A percentile compares a stretch with the other conserved stretches of the same genome.
Conservation (phyloP, 2,797 vertebrate genomes). For the Pangasius macronema region DNA sequence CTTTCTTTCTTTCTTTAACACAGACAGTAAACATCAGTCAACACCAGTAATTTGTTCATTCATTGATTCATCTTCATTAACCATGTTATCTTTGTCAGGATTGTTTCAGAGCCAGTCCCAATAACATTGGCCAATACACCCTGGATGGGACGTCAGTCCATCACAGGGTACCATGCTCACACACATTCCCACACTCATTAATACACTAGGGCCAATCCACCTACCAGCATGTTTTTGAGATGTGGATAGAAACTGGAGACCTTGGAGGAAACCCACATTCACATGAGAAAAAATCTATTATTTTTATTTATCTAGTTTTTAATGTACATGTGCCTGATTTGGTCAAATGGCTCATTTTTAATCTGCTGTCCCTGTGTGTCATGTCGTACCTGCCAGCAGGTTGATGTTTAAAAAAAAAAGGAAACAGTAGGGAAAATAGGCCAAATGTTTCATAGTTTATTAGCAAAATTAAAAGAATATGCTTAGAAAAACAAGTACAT, state of each 20-base stretch:
- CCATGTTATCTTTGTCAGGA: background rate
- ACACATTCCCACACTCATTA: background rate
- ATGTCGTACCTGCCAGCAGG: background rate
- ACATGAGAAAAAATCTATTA: background rate
- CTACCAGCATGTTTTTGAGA: background rate
- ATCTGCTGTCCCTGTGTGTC: background rate
- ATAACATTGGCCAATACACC: background rate
- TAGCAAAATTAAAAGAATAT: background rate
- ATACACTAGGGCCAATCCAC: background rate
- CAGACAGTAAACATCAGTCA: background rate
- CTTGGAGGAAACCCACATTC: background rate
- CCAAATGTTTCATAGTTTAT: background rate
- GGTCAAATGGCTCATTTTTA: background rate
- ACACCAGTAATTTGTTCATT: background rate
- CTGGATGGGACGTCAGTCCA: background rate
- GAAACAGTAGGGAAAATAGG: background rate
- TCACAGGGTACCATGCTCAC: background rate
- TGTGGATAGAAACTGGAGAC: background rate
- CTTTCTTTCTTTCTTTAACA: too few relatives aligned
- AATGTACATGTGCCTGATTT: background rate
- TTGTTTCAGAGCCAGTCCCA: background rate
- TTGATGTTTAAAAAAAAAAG: background rate
- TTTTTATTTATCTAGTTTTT: background rate
- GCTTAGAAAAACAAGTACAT: background rate
- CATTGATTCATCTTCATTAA: conserved; percentile 1